These are phyloP conservation scores for Clusia tigrina DNA, from an alignment of 2,888 invertebrate genomes.

Conservation along the genomic window DNA sequence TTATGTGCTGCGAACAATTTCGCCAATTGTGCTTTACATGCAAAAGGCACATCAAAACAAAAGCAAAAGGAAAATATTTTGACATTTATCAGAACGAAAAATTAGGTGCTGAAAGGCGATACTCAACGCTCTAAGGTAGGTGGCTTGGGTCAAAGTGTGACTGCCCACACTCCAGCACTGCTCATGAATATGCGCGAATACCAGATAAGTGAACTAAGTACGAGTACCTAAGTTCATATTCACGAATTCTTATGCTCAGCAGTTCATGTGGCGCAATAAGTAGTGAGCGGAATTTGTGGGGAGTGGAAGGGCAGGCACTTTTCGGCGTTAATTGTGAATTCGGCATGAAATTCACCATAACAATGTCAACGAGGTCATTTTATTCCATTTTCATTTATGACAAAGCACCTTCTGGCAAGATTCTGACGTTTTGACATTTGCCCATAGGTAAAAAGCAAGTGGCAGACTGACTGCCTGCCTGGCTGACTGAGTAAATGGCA, in stretches of 20 bases:
- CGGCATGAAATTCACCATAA: background rate
- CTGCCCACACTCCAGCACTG: background rate
- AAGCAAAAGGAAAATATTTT: conserved; percentile 15
- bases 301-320: background rate
- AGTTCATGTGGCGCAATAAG: no score
- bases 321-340: conserved; percentile 5
- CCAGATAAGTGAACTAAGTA: conserved; percentile 1
- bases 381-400: background rate
- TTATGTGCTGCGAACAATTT: background rate
- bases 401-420: background rate
- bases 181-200: conserved; percentile 4
- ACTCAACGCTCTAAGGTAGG: conserved; percentile 7
- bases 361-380: conserved; percentile 22
- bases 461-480: no score
- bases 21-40: conserved; percentile 10
- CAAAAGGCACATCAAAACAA: conserved; percentile 14
- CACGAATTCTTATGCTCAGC: no score
- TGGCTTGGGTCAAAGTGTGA: no score
- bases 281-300: background rate
- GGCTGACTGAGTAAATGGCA: background rate
- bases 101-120: conserved; percentile 24
- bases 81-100: conserved; percentile 22
- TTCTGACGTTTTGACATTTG: background rate
- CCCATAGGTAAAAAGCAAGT: no score
- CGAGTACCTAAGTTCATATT: no score